Conservation (phyloP, 2,888 invertebrate species). For the Pyrrhosoma nymphula region DNA sequence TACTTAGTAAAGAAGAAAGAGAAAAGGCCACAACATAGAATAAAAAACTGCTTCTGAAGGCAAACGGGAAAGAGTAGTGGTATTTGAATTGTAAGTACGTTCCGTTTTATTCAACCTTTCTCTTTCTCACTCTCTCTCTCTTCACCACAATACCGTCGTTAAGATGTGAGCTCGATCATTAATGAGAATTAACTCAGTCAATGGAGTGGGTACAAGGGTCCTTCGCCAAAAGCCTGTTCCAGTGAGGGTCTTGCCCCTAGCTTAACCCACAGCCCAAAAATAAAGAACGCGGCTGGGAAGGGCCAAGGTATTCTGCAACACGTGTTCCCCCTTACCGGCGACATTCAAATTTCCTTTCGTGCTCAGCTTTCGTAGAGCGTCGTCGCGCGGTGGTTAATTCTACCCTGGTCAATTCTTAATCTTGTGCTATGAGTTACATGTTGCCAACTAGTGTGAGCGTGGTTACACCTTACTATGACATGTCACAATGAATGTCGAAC, state of each 20-base stretch:
- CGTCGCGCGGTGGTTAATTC: neutral
- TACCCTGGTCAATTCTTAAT: too few relatives aligned
- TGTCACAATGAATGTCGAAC: too few relatives aligned
- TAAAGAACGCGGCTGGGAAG: neutral
- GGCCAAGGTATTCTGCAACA: neutral
- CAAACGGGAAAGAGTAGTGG: neutral
- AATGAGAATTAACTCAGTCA: neutral
- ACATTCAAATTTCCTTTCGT: neutral
- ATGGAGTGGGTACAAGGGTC: neutral
- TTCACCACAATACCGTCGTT: neutral
- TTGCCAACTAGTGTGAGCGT: too few relatives aligned
- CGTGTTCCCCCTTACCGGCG: neutral
- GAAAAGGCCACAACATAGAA: neutral
- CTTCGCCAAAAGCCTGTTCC: neutral
- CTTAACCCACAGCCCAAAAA: neutral
- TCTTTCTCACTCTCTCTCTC: too few relatives aligned
- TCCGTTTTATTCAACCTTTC: neutral
- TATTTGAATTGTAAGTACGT: neutral
- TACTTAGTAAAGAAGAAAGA: neutral
- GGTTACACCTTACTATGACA: too few relatives aligned
- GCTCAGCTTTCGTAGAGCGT: neutral
- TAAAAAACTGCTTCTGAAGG: neutral
- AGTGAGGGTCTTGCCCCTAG: neutral
- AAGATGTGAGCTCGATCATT: neutral
- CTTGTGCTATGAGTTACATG: too few relatives aligned